Evolutionary conservation across 2,797 vertebrate genomes (phyloP), one percentile per base, ranked within the genome.

Genomic region (Pseudomugil gertrudae): DNA sequence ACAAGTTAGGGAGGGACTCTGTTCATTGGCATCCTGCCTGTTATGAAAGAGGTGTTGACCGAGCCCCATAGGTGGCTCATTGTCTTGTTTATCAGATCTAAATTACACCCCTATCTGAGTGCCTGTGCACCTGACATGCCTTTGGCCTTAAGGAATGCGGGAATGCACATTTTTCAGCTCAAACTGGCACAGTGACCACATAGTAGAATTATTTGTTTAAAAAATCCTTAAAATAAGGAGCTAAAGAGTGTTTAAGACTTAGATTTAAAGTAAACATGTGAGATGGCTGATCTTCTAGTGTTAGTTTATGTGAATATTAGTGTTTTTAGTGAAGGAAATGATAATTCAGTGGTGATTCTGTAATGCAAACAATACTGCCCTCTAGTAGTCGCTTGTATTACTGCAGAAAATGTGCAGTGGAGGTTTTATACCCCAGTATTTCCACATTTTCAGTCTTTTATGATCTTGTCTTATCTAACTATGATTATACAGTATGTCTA

Each of bases 1-100:
- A n/a, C 13, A 15, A 36, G 52, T 66, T 13, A 63, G 83, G 88
- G 88, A 84, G 85, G 85, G 87, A 59, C 81, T 66, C 17, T 0
- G 2, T 11, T 63, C 32, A 30, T 3, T 61, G 27, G 19, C 21
- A 56, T 47, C 66, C 57, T n/a, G 65, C 64, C 69, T 73, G 59
- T 66, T 17, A 9, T 15, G 76, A 64, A 72, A 76, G 85, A 83
- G 78, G 83, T 45, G 84, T 58, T 62, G 56, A 57, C 48, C 74
- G 26, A 14, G 63, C 21, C 55, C 45, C 40, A 71, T 43, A 50
- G 66, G 77, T 47, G 27, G 3, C 48, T 58, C 23, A 48, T 69
- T 74, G 65, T 79, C 23, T 30, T 63, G 19, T 48, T 54, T n/a
- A 35, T 71, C 67, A 47, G 51, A 32, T 53, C 43, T 23, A 11